Base-by-base conservation (phyloP, 2,797 vertebrate genomes). In the Capromys pilorides region DNA sequence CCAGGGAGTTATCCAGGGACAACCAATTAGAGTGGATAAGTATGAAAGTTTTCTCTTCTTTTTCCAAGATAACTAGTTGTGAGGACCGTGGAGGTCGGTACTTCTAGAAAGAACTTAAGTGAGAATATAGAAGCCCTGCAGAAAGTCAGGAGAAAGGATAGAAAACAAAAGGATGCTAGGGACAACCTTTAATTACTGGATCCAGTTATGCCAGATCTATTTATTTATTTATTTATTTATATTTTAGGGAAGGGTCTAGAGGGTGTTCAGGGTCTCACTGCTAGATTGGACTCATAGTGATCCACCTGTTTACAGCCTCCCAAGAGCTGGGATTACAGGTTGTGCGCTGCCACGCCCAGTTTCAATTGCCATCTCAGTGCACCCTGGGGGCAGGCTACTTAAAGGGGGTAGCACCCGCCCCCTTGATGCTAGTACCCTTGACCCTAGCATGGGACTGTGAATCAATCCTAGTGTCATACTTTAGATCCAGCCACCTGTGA, bases 91-190 rank as follows among this genome's bases (percentile, higher is more conserved):
- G 54, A 75, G 21, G 22, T 51, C 91, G 66, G 41, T 36, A 28
- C 62, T 81, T 91, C 92, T 82, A n/a, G 62, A 61, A 95, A 77
- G 36, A 85, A 86, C 12, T 51, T 51, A 86, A 51, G 41, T 45
- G 36, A 83, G 16, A 49, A 21, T 33, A 9, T 66, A 94, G 69
- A 28, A 94, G 69, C 2, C n/a, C 24, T 54, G 73, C 0, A 87
- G 87, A 77, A 49, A 83, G n/a, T 57, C 71, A 79, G 49, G n/a
- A 83, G 87, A 82, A 86, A 88, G 6, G 19, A 39, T 13, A 54
- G 28, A 84, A 71, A 86, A 86, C 36, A 28, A 83, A 24, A 85
- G 64, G 64, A 21, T 51, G 64, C 41, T 54, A 67, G 16, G 41
- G 24, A 18, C 24, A 67, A 75, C 4, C 0, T 18, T 67, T 86